phyloP scores from a whole-genome alignment of 2,888 invertebrate genomes.

The Amphipyra tragopoginis region DNA sequence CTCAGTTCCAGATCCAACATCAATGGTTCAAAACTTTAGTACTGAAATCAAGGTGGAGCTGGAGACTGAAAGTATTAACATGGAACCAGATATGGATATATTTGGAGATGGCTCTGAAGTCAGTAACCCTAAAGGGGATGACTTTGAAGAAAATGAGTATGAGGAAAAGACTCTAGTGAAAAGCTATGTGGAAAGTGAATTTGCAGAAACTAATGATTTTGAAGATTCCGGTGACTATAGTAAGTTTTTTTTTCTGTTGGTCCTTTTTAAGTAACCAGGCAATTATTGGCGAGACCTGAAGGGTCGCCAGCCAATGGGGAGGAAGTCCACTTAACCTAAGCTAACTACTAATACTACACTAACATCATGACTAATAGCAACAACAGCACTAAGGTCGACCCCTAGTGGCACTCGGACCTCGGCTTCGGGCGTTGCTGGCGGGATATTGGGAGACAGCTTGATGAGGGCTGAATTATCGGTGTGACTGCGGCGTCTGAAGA shows the following conservation, averaged over 20 bases:
- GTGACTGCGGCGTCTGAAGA: no score
- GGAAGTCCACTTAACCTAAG: no score
- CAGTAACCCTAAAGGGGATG: neutral
- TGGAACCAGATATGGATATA: neutral
- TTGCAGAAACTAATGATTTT: neutral
- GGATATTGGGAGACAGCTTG: no score
- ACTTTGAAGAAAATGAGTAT: neutral
- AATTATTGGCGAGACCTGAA: no score
- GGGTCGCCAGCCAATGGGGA: no score
- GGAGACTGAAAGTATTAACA: neutral
- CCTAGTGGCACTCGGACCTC: no score
- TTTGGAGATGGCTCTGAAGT: neutral
- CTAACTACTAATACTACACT: no score
- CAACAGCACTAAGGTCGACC: no score
- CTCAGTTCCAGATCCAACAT: neutral
- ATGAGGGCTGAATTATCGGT: no score
- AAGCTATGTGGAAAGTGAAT: neutral
- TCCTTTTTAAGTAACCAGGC: no score
- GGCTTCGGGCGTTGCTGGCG: no score
- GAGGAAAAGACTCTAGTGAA: neutral
- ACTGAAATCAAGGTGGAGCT: slow-evolving; percentile 20
- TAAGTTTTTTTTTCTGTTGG: slow-evolving; percentile 6
- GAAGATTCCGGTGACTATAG: slow-evolving; percentile 3
- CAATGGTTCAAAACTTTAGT: neutral
- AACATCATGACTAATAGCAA: no score